Conservation (phyloP, 2,797 vertebrate species). For the Ctenopoma kingsleyae region DNA sequence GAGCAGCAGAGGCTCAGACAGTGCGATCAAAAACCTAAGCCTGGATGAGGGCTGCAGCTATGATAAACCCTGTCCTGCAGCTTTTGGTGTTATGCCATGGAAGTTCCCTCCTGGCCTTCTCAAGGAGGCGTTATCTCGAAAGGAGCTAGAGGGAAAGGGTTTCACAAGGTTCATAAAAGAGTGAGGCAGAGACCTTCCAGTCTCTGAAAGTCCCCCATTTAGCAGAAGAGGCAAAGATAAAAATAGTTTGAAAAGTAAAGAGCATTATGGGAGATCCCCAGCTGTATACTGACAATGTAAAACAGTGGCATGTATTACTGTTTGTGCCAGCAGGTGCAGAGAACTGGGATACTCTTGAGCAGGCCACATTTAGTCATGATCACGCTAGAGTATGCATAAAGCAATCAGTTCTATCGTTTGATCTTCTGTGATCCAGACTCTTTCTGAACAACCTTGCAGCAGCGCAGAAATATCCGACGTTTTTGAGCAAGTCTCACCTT, state of each 20-base stretch:
- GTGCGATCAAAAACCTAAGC: slow-evolving; percentile 41
- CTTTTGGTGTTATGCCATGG: slow-evolving; percentile 10
- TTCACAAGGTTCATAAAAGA: background rate
- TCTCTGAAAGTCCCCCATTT: slow-evolving; percentile 2
- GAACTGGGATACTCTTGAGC: no score
- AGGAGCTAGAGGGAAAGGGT: background rate
- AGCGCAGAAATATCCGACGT: no score
- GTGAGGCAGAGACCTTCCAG: slow-evolving; percentile 1
- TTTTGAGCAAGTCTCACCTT: no score
- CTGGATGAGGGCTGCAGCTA: slow-evolving; percentile 8
- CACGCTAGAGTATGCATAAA: background rate
- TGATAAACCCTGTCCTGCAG: slow-evolving; percentile 21
- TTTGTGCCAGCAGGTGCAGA: background rate
- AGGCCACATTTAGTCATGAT: background rate
- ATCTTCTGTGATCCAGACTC: no score
- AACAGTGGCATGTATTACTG: background rate
- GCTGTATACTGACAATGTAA: slow-evolving; percentile 5
- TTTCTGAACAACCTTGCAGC: no score
- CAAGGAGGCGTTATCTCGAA: slow-evolving; percentile 22
- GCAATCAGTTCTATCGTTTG: no score
- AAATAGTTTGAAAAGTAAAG: background rate
- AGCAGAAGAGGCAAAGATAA: background rate
- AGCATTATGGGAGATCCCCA: background rate
- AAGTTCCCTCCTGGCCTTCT: slow-evolving; percentile 11
- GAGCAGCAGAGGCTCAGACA: slow-evolving; percentile 25